phyloP scores from a whole-genome alignment of 2,888 invertebrate genomes.

The Yponomeuta cagnagella region DNA sequence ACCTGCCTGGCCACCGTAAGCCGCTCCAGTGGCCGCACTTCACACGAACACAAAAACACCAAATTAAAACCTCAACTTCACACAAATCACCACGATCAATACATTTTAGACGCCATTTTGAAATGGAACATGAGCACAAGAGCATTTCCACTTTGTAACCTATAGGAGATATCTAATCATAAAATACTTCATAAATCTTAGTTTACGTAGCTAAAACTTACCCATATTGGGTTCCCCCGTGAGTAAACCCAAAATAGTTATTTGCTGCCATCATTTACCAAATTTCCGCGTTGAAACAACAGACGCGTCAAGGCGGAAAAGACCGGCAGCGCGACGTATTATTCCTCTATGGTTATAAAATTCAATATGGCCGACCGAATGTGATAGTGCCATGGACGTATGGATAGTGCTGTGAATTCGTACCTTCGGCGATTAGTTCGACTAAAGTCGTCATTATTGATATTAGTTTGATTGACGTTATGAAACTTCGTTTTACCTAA shows the following conservation, averaged over 20 bases:
- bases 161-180: background rate
- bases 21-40: slow-evolving; percentile 84
- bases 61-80: slow-evolving; percentile 23
- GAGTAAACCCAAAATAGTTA: slow-evolving; percentile 96
- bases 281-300: slow-evolving; percentile 63
- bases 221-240: slow-evolving; percentile 95
- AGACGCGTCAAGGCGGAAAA: slow-evolving; percentile 65
- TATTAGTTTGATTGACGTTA: too few species aligned
- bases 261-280: slow-evolving; percentile 87
- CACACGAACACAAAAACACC: slow-evolving; percentile 34
- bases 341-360: slow-evolving; percentile 46
- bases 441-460: too few species aligned
- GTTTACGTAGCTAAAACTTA: slow-evolving; percentile 62
- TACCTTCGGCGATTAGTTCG: too few species aligned
- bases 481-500: too few species aligned
- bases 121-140: slow-evolving; percentile 34
- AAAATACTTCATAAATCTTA: slow-evolving; percentile 4
- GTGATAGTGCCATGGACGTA: slow-evolving; percentile 23
- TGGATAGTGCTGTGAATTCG: too few species aligned
- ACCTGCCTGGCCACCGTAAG: slow-evolving; percentile 89
- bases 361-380: slow-evolving; percentile 36
- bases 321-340: slow-evolving; percentile 43
- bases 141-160: slow-evolving; percentile 1
- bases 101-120: slow-evolving; percentile 67
- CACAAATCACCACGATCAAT: slow-evolving; percentile 48